Evolutionary conservation across 2,113 vertebrate species (phyloP), one percentile per base, ranked within the genome.

Genomic region (Cichladusa arquata): DNA sequence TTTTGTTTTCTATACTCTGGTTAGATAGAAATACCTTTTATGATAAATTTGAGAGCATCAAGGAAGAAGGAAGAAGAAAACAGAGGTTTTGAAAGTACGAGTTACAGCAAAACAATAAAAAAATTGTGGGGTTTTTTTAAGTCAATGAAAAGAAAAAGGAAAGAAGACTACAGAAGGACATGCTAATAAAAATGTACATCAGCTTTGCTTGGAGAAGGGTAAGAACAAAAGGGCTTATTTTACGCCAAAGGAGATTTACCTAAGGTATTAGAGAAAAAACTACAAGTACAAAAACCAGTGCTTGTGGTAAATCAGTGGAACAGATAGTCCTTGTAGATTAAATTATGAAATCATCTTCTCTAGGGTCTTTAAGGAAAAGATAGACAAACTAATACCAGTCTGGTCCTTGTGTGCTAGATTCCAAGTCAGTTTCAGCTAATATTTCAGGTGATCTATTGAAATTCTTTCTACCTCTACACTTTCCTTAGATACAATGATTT

Each of bases 101-200:
- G 7, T 86, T 57, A 53, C 26, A 65, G 42, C 11, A 10, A 71
- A 79, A 72, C 6, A 11, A 2, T 51, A 36, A 45, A 89, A 34
- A 33, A 47, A 25, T 19, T 6, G 9, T 2, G 1, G 8, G 1
- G 8, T 0, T 2, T 4, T 48, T 50, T 48, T 7, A n/a, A 40
- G 22, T 53, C 3, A 4, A 9, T n/a, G 19, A 19, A 40, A 38
- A 44, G 38, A 20, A 54, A 12, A 38, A 18, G 16, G 16, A 54
- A 45, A 23, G 8, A 34, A 71, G 8, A 34, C 29, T 65, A 11
- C 51, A 47, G 53, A 25, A 45, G 12, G n/a, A 25, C 7, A 34
- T 50, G 18, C 4, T 58, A 67, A 58, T 54, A 22, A 72, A 69
- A 47, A 76, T n/a, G 6, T 44, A 22, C 12, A 36, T 78, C 17